Evolutionary conservation across 2,888 invertebrate species (phyloP).

Genomic region (Brachycybe producta): DNA sequence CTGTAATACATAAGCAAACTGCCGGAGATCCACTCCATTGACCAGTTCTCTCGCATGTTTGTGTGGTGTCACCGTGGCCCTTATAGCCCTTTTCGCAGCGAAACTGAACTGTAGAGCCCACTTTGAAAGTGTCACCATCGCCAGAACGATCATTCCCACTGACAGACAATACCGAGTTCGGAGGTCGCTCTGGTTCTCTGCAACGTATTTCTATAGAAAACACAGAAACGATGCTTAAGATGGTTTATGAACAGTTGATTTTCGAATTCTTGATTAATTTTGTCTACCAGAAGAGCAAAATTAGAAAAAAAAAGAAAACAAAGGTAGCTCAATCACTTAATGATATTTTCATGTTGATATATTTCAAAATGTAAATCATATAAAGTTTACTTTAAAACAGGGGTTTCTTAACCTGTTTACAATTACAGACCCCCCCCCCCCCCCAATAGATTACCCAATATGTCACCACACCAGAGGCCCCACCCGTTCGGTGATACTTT

Average conservation of each 20-base stretch:
- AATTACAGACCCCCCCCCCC: too few species aligned
- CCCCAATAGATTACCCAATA: too few species aligned
- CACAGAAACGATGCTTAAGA: too few species aligned
- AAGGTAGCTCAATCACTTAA: too few species aligned
- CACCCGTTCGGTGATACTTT: background rate
- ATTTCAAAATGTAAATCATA: background rate
- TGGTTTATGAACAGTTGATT: too few species aligned
- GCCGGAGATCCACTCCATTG: conserved; percentile 26
- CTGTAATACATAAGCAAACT: conserved; percentile 21
- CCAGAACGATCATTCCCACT: conserved; percentile 72
- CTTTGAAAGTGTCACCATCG: conserved; percentile 26
- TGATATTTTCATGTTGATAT: too few species aligned
- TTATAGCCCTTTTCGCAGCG: conserved; percentile 26
- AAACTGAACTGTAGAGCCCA: conserved; percentile 27
- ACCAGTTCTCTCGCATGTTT: conserved; percentile 24
- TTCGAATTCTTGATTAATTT: too few species aligned
- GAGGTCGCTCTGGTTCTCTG: conserved; percentile 64
- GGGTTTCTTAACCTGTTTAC: too few species aligned
- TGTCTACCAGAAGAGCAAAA: too few species aligned
- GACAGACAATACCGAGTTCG: conserved; percentile 73
- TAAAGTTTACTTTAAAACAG: conserved; percentile 12
- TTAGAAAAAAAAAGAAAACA: too few species aligned
- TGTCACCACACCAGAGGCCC: background rate
- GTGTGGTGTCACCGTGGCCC: conserved; percentile 25
- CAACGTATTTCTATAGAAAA: conserved; percentile 63